A percentile compares a stretch with the other conserved stretches of the same genome.
These are phyloP conservation scores for Boulengeromyrus knoepffleri DNA, from an alignment of 2,113 vertebrate species.

Conservation along the genomic window DNA sequence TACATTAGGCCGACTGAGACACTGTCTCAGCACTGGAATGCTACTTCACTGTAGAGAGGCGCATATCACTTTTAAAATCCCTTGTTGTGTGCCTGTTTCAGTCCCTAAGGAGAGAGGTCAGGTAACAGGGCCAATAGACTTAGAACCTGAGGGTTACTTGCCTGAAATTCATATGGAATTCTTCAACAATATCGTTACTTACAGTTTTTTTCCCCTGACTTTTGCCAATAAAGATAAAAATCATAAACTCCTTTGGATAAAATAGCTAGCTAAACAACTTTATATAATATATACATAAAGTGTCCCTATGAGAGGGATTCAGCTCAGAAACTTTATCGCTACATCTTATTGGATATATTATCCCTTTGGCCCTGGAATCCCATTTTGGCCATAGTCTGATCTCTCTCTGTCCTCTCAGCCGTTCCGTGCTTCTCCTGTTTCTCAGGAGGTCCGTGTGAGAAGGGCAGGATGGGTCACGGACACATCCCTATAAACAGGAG, in stretches of 20 bases:
- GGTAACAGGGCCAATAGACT: background rate
- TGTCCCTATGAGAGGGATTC: background rate
- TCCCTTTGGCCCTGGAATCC: background rate
- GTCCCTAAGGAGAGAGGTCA: background rate
- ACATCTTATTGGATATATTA: background rate
- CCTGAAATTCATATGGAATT: background rate
- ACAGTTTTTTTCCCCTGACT: background rate
- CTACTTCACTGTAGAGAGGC: background rate
- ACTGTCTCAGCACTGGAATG: background rate
- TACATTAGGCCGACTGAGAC: background rate
- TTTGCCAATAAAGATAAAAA: background rate
- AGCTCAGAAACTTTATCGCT: background rate
- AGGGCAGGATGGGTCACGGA: background rate
- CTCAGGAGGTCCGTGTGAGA: background rate
- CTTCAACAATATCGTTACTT: background rate
- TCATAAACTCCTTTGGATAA: background rate
- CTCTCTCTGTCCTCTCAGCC: background rate
- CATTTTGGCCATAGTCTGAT: background rate
- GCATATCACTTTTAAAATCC: background rate
- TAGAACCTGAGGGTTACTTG: background rate
- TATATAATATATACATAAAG: background rate
- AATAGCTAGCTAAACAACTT: background rate
- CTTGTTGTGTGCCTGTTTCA: background rate
- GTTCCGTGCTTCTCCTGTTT: background rate
- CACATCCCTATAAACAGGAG: background rate